Percentiles rank a stretch among this genome's conserved stretches.
Conservation (phyloP, 1,140 invertebrate genomes). For the Myzus persicae region DNA sequence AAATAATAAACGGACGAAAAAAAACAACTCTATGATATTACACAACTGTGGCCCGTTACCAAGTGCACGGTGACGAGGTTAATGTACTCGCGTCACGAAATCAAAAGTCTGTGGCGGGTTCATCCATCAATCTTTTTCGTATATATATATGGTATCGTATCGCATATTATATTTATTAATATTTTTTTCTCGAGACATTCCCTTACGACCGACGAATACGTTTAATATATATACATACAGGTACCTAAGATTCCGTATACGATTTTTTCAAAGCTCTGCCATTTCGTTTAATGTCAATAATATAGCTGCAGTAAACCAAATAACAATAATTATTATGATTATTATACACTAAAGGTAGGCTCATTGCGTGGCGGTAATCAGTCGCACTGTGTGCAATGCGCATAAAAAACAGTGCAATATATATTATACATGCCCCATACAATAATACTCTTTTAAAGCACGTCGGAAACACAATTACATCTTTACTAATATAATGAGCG, state of each 20-base stretch:
- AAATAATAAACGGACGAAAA: not conserved
- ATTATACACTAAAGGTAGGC: not conserved
- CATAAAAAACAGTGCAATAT: not conserved
- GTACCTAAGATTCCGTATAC: not conserved
- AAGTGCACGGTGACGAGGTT: constrained; percentile 46
- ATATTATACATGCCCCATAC: not conserved
- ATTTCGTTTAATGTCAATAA: not conserved
- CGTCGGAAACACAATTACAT: not conserved
- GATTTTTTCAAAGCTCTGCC: not conserved
- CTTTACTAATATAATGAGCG: not conserved
- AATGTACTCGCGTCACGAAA: constrained; percentile 53
- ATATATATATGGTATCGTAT: not conserved
- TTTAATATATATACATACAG: not conserved
- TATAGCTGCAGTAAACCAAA: not conserved
- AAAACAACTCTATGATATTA: constrained; percentile 15
- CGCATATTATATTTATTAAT: not conserved
- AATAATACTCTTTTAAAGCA: not conserved
- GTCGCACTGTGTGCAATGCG: not conserved
- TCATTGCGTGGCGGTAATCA: not conserved
- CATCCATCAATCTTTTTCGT: constrained; percentile 52
- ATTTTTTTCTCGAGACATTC: not conserved
- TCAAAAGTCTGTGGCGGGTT: constrained; percentile 45
- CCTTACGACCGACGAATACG: not conserved
- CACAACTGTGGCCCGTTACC: constrained; percentile 33
- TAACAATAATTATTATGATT: not conserved